Base-by-base conservation (phyloP, 2,797 vertebrate species). In the Odontamblyopus rebecca region DNA sequence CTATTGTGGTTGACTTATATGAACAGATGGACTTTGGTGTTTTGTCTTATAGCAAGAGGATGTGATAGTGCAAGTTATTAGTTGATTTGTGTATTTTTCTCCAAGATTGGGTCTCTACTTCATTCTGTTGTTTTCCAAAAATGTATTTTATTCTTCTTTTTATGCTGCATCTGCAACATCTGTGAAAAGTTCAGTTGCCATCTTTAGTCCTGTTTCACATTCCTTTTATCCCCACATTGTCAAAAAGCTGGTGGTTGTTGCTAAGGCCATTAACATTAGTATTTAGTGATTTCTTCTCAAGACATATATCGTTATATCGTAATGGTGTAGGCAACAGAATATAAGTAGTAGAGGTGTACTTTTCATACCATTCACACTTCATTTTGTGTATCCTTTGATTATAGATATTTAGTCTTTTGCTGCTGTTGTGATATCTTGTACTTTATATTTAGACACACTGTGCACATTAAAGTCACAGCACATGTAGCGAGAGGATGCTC, bases 401-500 rank as follows among this genome's bases (percentile, higher is more conserved):
- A 3, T 26, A 54, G 54, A 1, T 56, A 12, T 57, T 26, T 57
- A 26, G 3, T 57, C 54, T 57, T 30, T 30, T 15, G 57, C 13
- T 27, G 29, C 15, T 16, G 27, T 30, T 15, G 57, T 30, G 57
- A 60, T 29, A 27, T 60, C 26, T 30, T 16, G 57, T 27, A 15
- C 44, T 48, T 48, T 48, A 48, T 48, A 27, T 59, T 27, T 59
- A 27, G 27, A 30, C 29, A 0, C 57, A 60, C 4, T 60, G 51
- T 19, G 57, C 57, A 18, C 27, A 60, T 18, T 38, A 63, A 41
- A n/a, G 19, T 13, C 64, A 64, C 30, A 15, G 27, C 69, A 70
- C 60, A 1, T 65, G 64, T 62, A 71, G 44, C 57, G 74, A 53
- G 50, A 76, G 6, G 68, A 76, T 32, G 69, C 77, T 78, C 65